A percentile compares a stretch with the other conserved stretches of the same genome.
Evolutionary conservation across 2,888 invertebrate species (phyloP).

Genomic region (Heliconius charithonia): DNA sequence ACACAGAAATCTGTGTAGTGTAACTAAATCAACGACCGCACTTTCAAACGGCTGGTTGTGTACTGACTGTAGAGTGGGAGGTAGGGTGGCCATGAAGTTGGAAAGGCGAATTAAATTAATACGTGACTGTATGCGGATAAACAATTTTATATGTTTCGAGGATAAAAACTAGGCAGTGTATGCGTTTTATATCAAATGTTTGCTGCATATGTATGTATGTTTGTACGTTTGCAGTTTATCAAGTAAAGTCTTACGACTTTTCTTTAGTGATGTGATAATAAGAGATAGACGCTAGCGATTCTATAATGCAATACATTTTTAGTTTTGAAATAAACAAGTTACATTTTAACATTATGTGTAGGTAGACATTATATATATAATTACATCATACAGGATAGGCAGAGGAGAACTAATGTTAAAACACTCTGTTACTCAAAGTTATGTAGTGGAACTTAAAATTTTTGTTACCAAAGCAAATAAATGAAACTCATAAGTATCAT

Average conservation of each 20-base stretch:
- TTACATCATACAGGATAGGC: too few species aligned
- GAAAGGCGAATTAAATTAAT: constrained; percentile 23
- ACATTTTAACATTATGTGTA: too few species aligned
- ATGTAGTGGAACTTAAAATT: too few species aligned
- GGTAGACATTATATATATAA: too few species aligned
- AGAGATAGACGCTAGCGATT: neutral
- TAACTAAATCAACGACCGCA: constrained; percentile 18
- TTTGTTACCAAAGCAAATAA: too few species aligned
- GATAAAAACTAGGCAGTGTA: constrained; percentile 19
- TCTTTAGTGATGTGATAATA: neutral
- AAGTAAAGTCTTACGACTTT: neutral
- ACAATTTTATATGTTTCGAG: constrained; percentile 26
- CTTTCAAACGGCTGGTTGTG: constrained; percentile 43
- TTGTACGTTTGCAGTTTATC: neutral
- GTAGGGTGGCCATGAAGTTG: constrained; percentile 48
- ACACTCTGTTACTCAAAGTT: too few species aligned
- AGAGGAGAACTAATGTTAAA: too few species aligned
- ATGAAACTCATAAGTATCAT: too few species aligned
- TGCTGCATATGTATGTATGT: neutral
- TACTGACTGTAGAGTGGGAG: constrained; percentile 44
- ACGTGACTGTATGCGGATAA: constrained; percentile 29
- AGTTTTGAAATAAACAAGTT: too few species aligned
- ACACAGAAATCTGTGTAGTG: neutral
- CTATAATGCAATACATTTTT: neutral
- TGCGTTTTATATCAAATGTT: neutral